phyloP scores from a whole-genome alignment of 2,797 vertebrate species.

The Coregonus ussuriensis region DNA sequence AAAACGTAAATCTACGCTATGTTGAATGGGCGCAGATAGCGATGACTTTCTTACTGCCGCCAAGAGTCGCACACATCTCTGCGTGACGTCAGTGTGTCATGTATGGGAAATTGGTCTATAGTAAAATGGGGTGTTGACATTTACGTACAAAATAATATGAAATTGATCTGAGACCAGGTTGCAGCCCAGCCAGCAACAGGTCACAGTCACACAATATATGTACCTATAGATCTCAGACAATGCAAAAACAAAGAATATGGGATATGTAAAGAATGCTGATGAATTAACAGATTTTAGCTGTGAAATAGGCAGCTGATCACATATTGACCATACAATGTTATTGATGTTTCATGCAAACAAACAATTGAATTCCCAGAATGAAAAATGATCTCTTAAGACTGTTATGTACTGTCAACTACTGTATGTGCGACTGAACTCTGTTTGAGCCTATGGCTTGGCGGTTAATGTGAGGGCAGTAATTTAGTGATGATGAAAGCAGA shows the following conservation, averaged over 20 bases:
- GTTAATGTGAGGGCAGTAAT: background rate
- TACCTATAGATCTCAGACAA: too few relatives aligned
- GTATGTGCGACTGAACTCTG: background rate
- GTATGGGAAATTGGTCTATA: too few relatives aligned
- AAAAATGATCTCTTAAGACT: background rate
- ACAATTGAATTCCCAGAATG: background rate
- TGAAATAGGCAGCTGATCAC: background rate
- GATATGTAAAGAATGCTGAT: background rate
- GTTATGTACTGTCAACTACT: background rate
- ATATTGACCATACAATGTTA: background rate
- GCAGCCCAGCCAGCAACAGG: background rate
- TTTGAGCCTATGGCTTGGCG: too few relatives aligned
- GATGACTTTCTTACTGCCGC: too few relatives aligned
- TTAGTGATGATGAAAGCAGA: background rate
- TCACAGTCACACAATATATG: too few relatives aligned
- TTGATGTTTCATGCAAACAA: background rate
- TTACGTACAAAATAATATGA: background rate
- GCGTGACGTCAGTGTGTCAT: too few relatives aligned
- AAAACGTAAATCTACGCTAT: too few relatives aligned
- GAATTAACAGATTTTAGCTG: background rate
- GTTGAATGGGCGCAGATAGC: too few relatives aligned
- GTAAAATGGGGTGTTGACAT: too few relatives aligned
- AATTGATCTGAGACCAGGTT: too few relatives aligned
- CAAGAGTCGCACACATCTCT: too few relatives aligned
- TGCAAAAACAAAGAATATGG: background rate